Percentiles rank a stretch among this genome's conserved stretches.
Conservation (phyloP, 2,113 vertebrate genomes). For the Xiphophorus hellerii region DNA sequence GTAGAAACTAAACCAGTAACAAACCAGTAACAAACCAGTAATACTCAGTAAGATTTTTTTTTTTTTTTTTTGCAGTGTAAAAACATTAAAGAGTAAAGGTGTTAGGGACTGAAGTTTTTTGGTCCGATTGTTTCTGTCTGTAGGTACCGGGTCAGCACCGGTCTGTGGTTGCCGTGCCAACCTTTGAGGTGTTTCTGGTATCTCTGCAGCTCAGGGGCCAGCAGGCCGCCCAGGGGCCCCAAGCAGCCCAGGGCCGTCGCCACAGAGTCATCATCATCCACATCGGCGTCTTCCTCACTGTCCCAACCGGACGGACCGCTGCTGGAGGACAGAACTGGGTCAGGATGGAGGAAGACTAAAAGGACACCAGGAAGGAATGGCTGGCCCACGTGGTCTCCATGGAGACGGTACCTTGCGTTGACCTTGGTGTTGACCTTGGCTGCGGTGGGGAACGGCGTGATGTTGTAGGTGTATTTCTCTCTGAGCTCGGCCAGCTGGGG, state of each 20-base stretch:
- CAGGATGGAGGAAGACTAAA: neutral
- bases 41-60: too few relatives aligned
- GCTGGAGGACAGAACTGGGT: constrained; percentile 13
- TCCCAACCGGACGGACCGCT: constrained; percentile 85
- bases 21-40: too few relatives aligned
- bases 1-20: too few relatives aligned
- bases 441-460: constrained; percentile 93
- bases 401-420: too few relatives aligned
- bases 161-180: constrained; percentile 56
- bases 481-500: constrained; percentile 94
- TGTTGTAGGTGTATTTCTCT: constrained; percentile 99
- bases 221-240: constrained; percentile 91
- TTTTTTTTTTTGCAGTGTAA: too few relatives aligned
- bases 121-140: constrained; percentile 25
- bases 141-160: constrained; percentile 44
- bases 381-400: too few relatives aligned
- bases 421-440: constrained; percentile 72
- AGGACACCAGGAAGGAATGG: neutral
- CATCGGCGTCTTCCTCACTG: constrained; percentile 93
- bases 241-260: constrained; percentile 91
- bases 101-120: too few relatives aligned
- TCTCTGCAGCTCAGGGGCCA: constrained; percentile 92
- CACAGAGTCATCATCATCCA: constrained; percentile 91
- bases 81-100: too few relatives aligned
- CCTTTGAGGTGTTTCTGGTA: constrained; percentile 95